These are phyloP conservation scores for Atrina japonica DNA, from an alignment of 2,888 invertebrate species.

Conservation along the genomic window DNA sequence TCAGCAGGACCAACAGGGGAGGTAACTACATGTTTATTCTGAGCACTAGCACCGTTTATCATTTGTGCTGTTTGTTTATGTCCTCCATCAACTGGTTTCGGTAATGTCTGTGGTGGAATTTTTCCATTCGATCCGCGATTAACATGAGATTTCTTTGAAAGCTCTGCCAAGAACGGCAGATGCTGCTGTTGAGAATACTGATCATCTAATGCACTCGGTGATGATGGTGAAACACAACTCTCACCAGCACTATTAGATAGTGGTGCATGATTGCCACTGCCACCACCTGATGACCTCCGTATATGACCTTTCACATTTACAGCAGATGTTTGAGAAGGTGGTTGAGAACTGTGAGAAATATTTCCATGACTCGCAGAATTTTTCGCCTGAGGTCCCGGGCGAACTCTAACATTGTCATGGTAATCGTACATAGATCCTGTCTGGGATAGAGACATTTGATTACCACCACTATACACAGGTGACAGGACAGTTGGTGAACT, in stretches of 20 bases:
- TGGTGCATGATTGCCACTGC: constrained; percentile 30
- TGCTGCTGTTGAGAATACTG: constrained; percentile 57
- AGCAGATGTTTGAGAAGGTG: no score
- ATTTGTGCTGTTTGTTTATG: constrained; percentile 31
- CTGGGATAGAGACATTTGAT: constrained; percentile 15
- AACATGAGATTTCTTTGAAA: constrained; percentile 49
- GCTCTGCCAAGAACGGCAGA: constrained; percentile 69
- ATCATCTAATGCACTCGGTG: constrained; percentile 33
- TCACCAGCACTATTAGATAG: constrained; percentile 33
- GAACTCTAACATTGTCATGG: constrained; percentile 31
- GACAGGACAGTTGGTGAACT: constrained; percentile 20
- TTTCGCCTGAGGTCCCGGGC: constrained; percentile 27
- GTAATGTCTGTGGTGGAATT: constrained; percentile 56
- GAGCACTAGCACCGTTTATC: constrained; percentile 43
- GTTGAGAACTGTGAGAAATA: background rate
- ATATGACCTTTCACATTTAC: constrained; percentile 11
- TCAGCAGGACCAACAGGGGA: constrained; percentile 34
- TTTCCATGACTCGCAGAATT: constrained; percentile 12
- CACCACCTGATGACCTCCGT: constrained; percentile 32
- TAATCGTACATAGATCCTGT: constrained; percentile 12
- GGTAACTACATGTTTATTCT: constrained; percentile 25
- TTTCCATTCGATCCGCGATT: constrained; percentile 35
- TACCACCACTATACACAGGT: background rate
- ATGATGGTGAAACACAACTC: constrained; percentile 21
- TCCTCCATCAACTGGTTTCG: constrained; percentile 55